A percentile compares a stretch with the other conserved stretches of the same genome.
Conservation (phyloP, 2,113 vertebrate genomes). For the Rhynchopsitta pachyrhyncha region DNA sequence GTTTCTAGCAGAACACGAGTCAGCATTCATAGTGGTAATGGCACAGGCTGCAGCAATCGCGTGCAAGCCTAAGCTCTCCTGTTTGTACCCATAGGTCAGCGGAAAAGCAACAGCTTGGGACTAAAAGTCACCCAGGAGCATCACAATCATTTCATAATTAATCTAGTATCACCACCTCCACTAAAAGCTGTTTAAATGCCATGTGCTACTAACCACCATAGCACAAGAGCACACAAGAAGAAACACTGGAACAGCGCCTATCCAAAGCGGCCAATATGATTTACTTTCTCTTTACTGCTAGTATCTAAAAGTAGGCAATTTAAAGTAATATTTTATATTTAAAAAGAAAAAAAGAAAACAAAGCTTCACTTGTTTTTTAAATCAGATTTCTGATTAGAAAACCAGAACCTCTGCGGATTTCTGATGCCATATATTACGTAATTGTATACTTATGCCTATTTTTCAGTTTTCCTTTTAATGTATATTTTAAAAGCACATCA, state of each 20-base stretch:
- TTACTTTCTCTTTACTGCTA: background rate
- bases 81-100: background rate
- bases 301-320: background rate
- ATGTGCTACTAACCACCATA: background rate
- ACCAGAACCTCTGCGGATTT: background rate
- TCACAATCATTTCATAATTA: background rate
- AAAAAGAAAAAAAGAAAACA: background rate
- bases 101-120: background rate
- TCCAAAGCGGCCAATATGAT: background rate
- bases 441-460: background rate
- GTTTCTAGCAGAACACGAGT: background rate
- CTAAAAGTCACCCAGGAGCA: background rate
- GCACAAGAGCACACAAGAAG: background rate
- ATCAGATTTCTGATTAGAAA: background rate
- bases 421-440: background rate
- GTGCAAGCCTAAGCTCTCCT: background rate
- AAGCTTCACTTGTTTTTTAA: background rate
- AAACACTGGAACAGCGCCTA: background rate
- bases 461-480: background rate
- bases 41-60: background rate
- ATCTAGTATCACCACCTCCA: background rate
- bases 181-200: background rate
- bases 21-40: background rate
- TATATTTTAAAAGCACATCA: background rate
- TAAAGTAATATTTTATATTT: background rate